Evolutionary conservation across 1,140 invertebrate species (phyloP).

Genomic region (Trichoplusia ni): DNA sequence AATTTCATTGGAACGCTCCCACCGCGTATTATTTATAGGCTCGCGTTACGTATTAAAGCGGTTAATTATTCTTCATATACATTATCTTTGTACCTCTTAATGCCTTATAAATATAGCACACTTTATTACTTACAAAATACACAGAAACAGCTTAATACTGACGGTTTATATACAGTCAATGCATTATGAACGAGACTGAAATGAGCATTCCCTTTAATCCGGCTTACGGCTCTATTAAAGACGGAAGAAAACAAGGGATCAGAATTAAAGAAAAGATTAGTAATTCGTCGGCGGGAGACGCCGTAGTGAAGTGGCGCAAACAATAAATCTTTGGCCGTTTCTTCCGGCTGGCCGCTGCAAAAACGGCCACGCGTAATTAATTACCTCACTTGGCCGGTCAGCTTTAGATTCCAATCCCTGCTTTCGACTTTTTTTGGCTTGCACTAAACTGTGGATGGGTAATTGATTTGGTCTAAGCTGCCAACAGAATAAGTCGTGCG

Average conservation of each 20-base stretch:
- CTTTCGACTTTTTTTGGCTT: conserved; percentile 64
- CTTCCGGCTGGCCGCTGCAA: conserved; percentile 63
- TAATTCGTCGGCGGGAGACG: conserved; percentile 51
- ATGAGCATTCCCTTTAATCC: conserved; percentile 46
- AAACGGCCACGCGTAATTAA: conserved; percentile 73
- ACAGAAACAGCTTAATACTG: conserved; percentile 7
- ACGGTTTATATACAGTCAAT: conserved; percentile 2
- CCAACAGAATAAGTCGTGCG: neutral
- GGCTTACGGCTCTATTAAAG: conserved; percentile 51
- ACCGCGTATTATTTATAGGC: neutral
- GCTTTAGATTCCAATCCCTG: conserved; percentile 64
- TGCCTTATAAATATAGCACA: neutral
- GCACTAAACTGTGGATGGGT: conserved; percentile 51
- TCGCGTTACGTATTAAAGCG: neutral
- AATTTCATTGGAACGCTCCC: neutral
- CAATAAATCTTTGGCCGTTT: conserved; percentile 71
- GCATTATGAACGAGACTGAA: conserved; percentile 36
- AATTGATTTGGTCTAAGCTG: conserved; percentile 50
- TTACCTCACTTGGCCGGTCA: conserved; percentile 61
- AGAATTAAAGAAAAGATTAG: conserved; percentile 74
- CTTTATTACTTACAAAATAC: neutral
- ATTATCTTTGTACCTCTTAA: too few species aligned
- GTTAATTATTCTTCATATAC: neutral
- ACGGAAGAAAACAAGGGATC: conserved; percentile 53
- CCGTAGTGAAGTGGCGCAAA: conserved; percentile 65